Conservation (phyloP, 1,140 invertebrate species). For the Cydia splendana region DNA sequence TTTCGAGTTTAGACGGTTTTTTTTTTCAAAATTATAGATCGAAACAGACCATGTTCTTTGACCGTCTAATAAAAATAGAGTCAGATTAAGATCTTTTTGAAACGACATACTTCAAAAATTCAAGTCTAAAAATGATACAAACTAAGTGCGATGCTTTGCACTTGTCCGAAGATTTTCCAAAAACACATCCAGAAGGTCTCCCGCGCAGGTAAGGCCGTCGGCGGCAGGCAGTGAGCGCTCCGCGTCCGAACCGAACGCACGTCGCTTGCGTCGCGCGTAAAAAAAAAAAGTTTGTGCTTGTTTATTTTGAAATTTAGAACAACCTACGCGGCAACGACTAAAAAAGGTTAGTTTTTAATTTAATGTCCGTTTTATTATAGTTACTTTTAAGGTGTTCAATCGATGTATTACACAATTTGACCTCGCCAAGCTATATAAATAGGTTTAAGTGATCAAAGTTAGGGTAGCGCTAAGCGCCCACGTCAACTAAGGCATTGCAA, state of each 20-base stretch:
- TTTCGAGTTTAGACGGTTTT: too few relatives aligned
- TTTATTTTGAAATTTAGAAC: constrained; percentile 18
- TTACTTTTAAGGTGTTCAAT: not conserved
- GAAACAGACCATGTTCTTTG: too few relatives aligned
- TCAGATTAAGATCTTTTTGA: too few relatives aligned
- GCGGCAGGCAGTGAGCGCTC: not conserved
- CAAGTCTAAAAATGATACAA: not conserved
- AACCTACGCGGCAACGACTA: constrained; percentile 19
- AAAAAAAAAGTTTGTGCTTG: constrained; percentile 29
- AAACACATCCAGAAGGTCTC: not conserved
- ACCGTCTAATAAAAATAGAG: too few relatives aligned
- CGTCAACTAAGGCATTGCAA: constrained; percentile 10
- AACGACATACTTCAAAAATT: not conserved
- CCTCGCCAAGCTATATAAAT: constrained; percentile 15
- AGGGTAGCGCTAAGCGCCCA: constrained; percentile 20
- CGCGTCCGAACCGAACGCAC: not conserved
- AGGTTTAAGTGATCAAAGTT: constrained; percentile 25
- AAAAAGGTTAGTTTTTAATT: constrained; percentile 22
- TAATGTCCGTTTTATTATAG: not conserved
- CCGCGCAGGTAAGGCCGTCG: not conserved
- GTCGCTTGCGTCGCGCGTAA: not conserved
- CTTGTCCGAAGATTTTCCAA: constrained; percentile 10
- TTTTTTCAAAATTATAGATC: too few relatives aligned
- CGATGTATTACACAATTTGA: constrained; percentile 21
- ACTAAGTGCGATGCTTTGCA: not conserved